Evolutionary conservation across 2,113 vertebrate species (phyloP).

Genomic region (Fregetta grallaria): DNA sequence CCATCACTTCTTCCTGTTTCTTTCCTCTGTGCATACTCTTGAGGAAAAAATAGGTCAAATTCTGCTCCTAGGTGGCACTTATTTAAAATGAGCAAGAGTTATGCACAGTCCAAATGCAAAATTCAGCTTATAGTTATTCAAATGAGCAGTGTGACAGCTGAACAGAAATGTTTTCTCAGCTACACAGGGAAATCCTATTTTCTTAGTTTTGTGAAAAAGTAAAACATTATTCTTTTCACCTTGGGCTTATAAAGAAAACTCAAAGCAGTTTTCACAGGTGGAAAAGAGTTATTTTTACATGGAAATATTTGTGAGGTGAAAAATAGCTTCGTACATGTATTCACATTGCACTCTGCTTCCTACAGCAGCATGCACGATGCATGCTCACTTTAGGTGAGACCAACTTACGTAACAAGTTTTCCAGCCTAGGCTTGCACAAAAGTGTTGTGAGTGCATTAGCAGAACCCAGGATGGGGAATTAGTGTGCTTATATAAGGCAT

Average conservation of each 20-base stretch:
- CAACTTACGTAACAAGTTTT: background rate
- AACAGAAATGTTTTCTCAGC: constrained; percentile 16
- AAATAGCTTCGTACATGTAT: background rate
- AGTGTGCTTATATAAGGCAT: background rate
- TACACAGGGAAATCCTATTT: constrained; percentile 1
- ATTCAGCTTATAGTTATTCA: constrained; percentile 11
- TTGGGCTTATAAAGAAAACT: constrained; percentile 2
- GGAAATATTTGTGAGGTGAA: background rate
- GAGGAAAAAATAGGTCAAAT: constrained; percentile 1
- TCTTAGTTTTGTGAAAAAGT: background rate
- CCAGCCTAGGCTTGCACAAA: background rate
- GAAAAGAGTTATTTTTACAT: background rate
- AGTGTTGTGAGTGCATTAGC: background rate
- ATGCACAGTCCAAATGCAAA: background rate
- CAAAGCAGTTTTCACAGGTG: background rate
- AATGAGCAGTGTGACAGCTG: background rate
- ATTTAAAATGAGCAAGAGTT: background rate
- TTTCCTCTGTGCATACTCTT: background rate
- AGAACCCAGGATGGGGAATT: background rate
- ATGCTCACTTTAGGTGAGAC: background rate
- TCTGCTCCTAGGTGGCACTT: background rate
- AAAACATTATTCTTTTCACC: constrained; percentile 1
- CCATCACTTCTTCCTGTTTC: background rate
- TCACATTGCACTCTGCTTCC: background rate
- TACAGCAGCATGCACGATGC: background rate